Evolutionary conservation across 92 coral and sea anemone genomes (phyloP), one percentile per base, ranked within the genome.

Genomic region (Phenganax marumi): DNA sequence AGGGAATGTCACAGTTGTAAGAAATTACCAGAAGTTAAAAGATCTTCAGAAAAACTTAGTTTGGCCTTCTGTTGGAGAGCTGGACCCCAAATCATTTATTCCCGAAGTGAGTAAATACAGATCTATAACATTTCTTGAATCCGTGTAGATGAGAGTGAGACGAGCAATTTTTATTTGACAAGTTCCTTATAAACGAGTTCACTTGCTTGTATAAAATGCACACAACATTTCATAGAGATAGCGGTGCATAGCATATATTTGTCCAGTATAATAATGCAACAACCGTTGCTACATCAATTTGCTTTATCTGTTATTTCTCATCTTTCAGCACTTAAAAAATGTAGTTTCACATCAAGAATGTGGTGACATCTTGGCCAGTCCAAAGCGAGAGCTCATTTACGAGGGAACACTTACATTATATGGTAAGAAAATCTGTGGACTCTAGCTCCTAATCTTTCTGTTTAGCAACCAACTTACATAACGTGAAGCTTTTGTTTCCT

Each of bases 51-150:
- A 93, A 74, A 90, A 89, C 53, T 91, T 96, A 52, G 92, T 92
- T 52, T 96, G 99, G 99, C 99, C 99, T 5, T 86, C 97, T 3
- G 91, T 96, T 49, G 88, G 91, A 17, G 99, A 96, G 84, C 87
- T 96, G 61, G 99, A 96, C 79, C 94, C 97, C 19, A 96, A 96
- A 86, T 90, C 99, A 3, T 96, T 86, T 77, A 91, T 96, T 26
- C 99, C 99, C 7, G 99, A 96, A 91, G 99, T 96, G 39, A 81
- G 80, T 47, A 12, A 22, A 22, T 24, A 5, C 43, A 33, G 43
- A 1, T 33, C 43, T 33, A 33, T 33, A 33, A 33, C 5, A 33
- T 33, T 33, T 33, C 43, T 33, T 33, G 43, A 33, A 33, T 2
- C 43, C 5, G 5, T 33, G 43, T 33, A 33, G 2, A 33, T 33